Evolutionary conservation across 2,113 vertebrate species (phyloP), one percentile per base, ranked within the genome.

Genomic region (Pseudolaguvia tuberculata): DNA sequence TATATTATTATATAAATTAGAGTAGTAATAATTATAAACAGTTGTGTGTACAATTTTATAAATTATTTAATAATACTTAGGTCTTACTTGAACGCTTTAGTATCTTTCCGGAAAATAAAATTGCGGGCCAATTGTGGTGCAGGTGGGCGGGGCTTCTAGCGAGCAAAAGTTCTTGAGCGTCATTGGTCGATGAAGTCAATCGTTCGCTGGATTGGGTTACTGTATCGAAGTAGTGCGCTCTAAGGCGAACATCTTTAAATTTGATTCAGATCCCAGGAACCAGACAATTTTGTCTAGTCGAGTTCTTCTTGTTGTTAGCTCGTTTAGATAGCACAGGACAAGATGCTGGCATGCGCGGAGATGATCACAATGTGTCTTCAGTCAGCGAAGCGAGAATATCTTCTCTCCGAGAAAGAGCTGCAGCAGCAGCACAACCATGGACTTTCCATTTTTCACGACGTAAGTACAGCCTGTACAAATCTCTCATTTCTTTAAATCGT

Each of bases 281-380:
- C 35, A 23, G 8, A 14, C 21, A 39, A 51, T 27, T n/a, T 56
- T 18, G 17, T 56, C 51, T 52, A 29, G n/a, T 25, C 63, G 2
- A 61, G 8, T 10, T 55, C 65, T 52, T 67, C 4, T 72, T 25
- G 21, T 31, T 17, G 21, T 31, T 17, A 15, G 50, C n/a, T 69
- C 11, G 31, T 13, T 2, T 3, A 2, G 4, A 59, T 20, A 59
- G 29, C 29, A 61, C 29, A 27, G 62, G 35, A n/a, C 27, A 88
- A 88, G 80, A 92, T 92, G 91, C 83, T 92, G 86, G 87, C 91
- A 48, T 92, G 91, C 70, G 86, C 91, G 53, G 91, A 92, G 82
- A 90, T 92, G 84, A 92, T 92, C 84, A 92, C 91, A 15, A 90
- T 91, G 91, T 92, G 91, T 77, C 88, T 92, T 75, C 91, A 91